A percentile compares a stretch with the other conserved stretches of the same genome.
phyloP scores from a whole-genome alignment of 2,797 vertebrate genomes.

The Pempheris klunzingeri region DNA sequence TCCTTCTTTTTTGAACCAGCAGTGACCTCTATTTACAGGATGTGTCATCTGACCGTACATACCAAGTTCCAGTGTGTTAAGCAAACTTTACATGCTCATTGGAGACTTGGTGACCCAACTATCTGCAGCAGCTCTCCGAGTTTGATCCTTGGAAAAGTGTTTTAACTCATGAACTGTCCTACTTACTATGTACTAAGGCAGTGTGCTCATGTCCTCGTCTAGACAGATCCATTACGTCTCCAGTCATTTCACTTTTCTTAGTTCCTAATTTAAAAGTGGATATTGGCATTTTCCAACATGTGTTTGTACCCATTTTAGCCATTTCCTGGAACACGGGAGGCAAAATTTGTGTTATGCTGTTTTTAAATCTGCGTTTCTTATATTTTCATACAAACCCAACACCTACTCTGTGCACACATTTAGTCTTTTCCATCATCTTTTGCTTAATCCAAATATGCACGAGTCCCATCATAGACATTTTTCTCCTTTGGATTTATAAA shows the following conservation, averaged over 20 bases:
- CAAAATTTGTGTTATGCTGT: neutral
- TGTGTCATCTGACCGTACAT: slow-evolving; percentile 24
- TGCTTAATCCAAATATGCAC: neutral
- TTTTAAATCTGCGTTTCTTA: neutral
- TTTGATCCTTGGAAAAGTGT: slow-evolving; percentile 32
- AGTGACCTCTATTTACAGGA: slow-evolving; percentile 19
- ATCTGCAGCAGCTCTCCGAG: slow-evolving; percentile 21
- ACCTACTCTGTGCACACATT: neutral
- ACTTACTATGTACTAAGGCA: slow-evolving; percentile 26
- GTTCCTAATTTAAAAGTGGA: neutral
- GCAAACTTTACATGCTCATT: slow-evolving; percentile 31
- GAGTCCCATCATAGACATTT: neutral
- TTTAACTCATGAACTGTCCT: slow-evolving; percentile 47
- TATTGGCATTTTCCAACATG: slow-evolving; percentile 6
- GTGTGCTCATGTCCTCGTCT: slow-evolving; percentile 5
- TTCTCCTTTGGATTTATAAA: neutral
- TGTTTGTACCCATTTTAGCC: neutral
- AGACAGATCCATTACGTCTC: neutral
- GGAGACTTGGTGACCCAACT: slow-evolving; percentile 49
- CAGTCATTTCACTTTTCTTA: slow-evolving; percentile 10
- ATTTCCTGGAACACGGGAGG: neutral
- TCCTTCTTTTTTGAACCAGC: slow-evolving; percentile 26
- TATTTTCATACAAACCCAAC: neutral
- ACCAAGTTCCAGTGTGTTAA: slow-evolving; percentile 20
- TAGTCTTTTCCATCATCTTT: neutral